phyloP scores from a whole-genome alignment of 2,888 invertebrate species.

The Chrysolina oricalcia region DNA sequence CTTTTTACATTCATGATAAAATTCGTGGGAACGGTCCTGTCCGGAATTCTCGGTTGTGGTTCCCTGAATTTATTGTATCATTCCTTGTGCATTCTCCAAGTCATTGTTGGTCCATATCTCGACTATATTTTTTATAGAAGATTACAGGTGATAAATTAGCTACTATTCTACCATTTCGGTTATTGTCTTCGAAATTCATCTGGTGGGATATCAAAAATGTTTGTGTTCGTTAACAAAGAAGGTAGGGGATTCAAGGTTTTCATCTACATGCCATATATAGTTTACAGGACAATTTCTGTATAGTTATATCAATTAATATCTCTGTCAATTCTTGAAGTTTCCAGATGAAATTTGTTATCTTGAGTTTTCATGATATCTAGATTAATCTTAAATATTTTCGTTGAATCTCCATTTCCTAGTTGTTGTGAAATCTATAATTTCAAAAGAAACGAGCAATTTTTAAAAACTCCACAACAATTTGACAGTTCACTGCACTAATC shows the following conservation, averaged over 20 bases:
- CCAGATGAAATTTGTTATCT: too few species aligned
- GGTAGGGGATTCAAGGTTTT: not conserved
- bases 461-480: too few species aligned
- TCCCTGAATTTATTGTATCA: constrained; percentile 62
- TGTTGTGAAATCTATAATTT: too few species aligned
- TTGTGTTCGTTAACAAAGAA: not conserved
- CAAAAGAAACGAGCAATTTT: too few species aligned
- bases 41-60: constrained; percentile 53
- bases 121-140: constrained; percentile 48
- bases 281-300: too few species aligned
- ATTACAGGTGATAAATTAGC: constrained; percentile 51
- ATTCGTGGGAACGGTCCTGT: constrained; percentile 33
- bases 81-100: constrained; percentile 54
- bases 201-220: not conserved
- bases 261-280: not conserved
- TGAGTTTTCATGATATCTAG: too few species aligned
- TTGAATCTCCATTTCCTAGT: too few species aligned
- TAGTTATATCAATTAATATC: not conserved
- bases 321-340: too few species aligned
- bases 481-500: too few species aligned
- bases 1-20: not conserved
- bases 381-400: too few species aligned
- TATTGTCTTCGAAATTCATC: constrained; percentile 16
- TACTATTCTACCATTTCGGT: constrained; percentile 30
- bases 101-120: constrained; percentile 58